Percentiles rank a stretch among this genome's conserved stretches.
phyloP scores from a whole-genome alignment of 2,797 vertebrate species.

The Gallinago solitaria region DNA sequence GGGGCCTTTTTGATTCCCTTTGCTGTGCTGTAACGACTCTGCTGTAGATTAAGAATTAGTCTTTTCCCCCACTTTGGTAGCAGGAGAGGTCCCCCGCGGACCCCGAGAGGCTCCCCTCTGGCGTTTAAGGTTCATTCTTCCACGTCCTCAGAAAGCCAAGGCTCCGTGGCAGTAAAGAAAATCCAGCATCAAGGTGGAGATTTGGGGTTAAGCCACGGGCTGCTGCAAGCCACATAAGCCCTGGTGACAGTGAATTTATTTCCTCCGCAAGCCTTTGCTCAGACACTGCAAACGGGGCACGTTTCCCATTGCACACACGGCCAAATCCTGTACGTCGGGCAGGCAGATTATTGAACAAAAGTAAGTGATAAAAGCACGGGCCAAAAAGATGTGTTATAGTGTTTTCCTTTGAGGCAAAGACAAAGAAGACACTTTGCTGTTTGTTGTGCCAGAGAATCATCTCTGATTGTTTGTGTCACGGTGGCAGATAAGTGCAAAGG shows the following conservation, averaged over 20 bases:
- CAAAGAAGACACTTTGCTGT: conserved; percentile 74
- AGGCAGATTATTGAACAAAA: conserved; percentile 71
- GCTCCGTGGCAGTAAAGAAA: background rate
- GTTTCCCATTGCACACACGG: conserved; percentile 55
- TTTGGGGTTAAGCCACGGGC: conserved; percentile 30
- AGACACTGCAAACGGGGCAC: background rate
- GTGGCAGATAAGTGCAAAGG: conserved; percentile 75
- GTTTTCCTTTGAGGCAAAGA: conserved; percentile 75
- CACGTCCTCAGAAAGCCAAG: background rate
- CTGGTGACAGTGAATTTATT: conserved; percentile 45
- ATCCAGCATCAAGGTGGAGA: background rate
- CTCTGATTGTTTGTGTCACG: conserved; percentile 73
- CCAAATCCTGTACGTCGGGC: conserved; percentile 34
- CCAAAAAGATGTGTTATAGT: conserved; percentile 69
- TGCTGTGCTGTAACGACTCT: rapidly evolving
- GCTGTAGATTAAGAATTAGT: background rate
- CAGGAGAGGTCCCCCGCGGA: background rate
- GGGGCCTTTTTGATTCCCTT: background rate
- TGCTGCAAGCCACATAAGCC: background rate
- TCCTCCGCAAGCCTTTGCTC: conserved; percentile 12
- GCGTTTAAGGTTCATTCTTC: background rate
- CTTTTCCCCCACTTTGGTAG: rapidly evolving
- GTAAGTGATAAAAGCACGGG: conserved; percentile 68
- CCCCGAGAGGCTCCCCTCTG: background rate
- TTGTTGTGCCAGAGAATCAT: conserved; percentile 75